Conservation (phyloP, 2,797 vertebrate genomes). For the Labroides dimidiatus region DNA sequence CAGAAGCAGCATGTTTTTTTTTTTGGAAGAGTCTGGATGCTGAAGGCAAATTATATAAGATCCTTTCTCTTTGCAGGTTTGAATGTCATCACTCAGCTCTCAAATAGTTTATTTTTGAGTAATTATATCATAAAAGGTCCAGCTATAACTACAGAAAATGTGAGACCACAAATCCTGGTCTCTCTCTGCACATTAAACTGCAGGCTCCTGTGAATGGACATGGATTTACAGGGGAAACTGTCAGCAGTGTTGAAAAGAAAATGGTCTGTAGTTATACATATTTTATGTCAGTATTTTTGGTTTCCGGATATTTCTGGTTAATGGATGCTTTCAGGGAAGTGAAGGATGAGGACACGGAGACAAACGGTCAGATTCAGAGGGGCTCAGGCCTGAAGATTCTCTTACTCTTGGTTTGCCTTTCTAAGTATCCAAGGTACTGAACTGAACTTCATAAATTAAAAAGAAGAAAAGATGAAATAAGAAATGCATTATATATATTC, state of each 20-base stretch:
- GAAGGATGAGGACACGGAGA: not conserved
- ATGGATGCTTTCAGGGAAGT: slow-evolving; percentile 1
- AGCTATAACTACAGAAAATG: not conserved
- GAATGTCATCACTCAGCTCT: too few species aligned
- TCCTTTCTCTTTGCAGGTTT: too few species aligned
- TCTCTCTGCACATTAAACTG: too few species aligned
- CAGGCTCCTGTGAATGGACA: not conserved
- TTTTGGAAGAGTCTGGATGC: too few species aligned
- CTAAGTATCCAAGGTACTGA: too few species aligned
- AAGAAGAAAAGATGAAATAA: not conserved
- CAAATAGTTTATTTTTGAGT: too few species aligned
- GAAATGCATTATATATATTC: not conserved
- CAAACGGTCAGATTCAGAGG: not conserved
- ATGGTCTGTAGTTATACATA: not conserved
- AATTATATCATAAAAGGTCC: too few species aligned
- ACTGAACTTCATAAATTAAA: not conserved
- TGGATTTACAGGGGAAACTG: not conserved
- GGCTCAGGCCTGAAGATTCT: not conserved
- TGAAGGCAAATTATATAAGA: too few species aligned
- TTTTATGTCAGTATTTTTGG: slow-evolving; percentile 2
- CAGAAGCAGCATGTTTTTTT: too few species aligned
- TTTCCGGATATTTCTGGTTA: slow-evolving; percentile 1
- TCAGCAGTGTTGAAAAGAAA: not conserved
- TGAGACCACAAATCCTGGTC: not conserved
- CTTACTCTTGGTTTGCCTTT: not conserved